Evolutionary conservation across 2,888 invertebrate genomes (phyloP).

Genomic region (Diarsia mendica): DNA sequence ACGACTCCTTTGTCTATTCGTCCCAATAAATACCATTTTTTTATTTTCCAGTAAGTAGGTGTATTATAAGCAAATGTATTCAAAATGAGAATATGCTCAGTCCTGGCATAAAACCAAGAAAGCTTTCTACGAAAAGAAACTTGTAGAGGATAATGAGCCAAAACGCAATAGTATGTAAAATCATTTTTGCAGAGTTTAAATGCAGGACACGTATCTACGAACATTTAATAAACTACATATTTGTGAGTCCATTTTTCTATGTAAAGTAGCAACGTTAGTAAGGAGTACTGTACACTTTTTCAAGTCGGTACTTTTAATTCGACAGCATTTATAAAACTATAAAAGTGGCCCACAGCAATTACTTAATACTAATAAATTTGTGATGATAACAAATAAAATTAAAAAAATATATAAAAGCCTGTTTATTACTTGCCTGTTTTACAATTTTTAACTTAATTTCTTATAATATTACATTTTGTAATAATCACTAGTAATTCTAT

Average conservation of each 20-base stretch:
- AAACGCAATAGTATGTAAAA: conserved; percentile 73
- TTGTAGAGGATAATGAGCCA: conserved; percentile 76
- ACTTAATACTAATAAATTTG: not conserved
- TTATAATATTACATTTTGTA: no score
- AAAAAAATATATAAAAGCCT: no score
- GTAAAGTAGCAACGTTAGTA: conserved; percentile 23
- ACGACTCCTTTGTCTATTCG: not conserved
- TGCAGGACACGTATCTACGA: conserved; percentile 56
- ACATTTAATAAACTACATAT: conserved; percentile 61
- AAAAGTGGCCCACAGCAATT: not conserved
- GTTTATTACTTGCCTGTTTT: no score
- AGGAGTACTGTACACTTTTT: not conserved
- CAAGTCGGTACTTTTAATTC: not conserved
- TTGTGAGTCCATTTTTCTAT: conserved; percentile 48
- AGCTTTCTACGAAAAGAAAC: conserved; percentile 78
- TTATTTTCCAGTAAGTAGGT: conserved; percentile 35
- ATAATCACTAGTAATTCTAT: no score
- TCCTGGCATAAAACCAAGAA: conserved; percentile 80
- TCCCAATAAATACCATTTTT: conserved; percentile 23
- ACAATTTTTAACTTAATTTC: no score
- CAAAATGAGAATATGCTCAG: conserved; percentile 63
- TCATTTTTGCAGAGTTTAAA: conserved; percentile 51
- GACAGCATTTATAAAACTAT: not conserved
- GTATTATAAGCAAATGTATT: conserved; percentile 66
- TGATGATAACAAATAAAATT: no score